Base-by-base conservation (phyloP, 1,140 invertebrate genomes). In the Carcinoscorpius rotundicauda region DNA sequence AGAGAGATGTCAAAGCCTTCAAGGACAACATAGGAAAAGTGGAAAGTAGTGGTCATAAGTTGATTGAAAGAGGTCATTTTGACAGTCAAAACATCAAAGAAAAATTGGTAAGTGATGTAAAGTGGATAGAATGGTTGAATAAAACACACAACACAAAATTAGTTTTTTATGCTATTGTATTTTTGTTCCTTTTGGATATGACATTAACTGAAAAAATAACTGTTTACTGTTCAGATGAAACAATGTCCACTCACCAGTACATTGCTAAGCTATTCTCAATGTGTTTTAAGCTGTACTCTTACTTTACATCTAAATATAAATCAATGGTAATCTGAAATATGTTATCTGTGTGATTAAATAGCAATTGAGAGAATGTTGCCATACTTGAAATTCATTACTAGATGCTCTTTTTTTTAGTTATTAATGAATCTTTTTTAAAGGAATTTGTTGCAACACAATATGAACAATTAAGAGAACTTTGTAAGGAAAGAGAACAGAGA, bases 81-180 rank as follows among this genome's bases (percentile, higher is more conserved):
- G 96, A 99, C 80, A 87, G 92, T 0, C 92, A 97, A 59, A 95
- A 91, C 73, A 98, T 99, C 66, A 84, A 85, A 67, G 78, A 85
- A 29, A 98, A 98, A 78, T 80, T 82, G 5, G 75, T 92, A 70
- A 66, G 78, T 82, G 73, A 79, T 77, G 64, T 79, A 81, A 29
- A 29, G 29, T 29, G 29, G 29, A 29, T 29, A 29, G 29, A 29
- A 29, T 29, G 29, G 29, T 29, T 29, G 29, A 29, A 29, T 1
- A 29, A 29, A 29, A 29, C 29, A 29, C n/a, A 29, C 29, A 29
- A 29, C 29, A 29, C 29, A 29, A 29, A 29, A 29, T 29, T 29
- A 29, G 29, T 29, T 29, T 29, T 29, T 29, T 29, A 29, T 29
- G 29, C 29, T 29, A 29, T 29, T 29, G 29, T 29, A 29, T 29